phyloP scores from a whole-genome alignment of 2,113 vertebrate species.

The Numida meleagris region DNA sequence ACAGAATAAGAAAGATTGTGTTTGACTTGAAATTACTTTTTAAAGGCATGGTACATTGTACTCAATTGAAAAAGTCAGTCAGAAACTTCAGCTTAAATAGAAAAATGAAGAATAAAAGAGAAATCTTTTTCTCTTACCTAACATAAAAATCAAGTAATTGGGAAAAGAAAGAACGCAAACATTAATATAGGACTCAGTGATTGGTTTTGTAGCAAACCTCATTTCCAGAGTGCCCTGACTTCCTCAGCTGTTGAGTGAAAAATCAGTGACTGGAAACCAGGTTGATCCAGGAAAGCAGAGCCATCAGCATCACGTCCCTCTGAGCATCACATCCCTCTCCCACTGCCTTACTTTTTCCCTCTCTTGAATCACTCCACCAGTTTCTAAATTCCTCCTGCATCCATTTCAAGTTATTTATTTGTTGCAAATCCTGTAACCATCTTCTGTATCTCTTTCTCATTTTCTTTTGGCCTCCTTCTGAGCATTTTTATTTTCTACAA shows the following conservation, averaged over 20 bases:
- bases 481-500: background rate
- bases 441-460: rapidly evolving
- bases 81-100: background rate
- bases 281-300: background rate
- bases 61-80: background rate
- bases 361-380: background rate
- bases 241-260: background rate
- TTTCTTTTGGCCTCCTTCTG: background rate
- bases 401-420: background rate
- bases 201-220: background rate
- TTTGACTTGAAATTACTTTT: background rate
- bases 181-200: background rate
- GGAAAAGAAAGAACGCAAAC: background rate
- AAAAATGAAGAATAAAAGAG: background rate
- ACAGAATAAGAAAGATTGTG: background rate
- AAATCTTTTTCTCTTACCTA: background rate
- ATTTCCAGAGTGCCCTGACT: background rate
- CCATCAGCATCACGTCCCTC: background rate
- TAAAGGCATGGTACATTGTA: background rate
- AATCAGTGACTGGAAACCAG: background rate
- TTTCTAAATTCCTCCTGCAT: background rate
- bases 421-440: background rate
- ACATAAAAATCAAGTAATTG: background rate
- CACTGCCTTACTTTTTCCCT: background rate
- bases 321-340: background rate